Evolutionary conservation across 1,140 invertebrate genomes (phyloP).

Genomic region (Glossosoma conforme): DNA sequence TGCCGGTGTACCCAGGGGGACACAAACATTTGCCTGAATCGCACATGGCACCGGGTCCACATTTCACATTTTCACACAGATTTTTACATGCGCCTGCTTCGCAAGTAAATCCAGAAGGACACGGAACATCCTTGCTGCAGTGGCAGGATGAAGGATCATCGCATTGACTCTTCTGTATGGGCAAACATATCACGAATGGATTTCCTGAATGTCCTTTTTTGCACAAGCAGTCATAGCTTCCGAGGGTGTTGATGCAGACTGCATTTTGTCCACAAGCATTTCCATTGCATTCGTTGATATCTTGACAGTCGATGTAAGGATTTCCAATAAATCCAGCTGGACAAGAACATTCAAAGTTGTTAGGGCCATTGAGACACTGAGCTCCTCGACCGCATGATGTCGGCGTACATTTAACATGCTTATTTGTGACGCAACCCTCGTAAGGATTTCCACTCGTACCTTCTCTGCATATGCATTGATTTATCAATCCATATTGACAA

Average conservation of each 20-base stretch:
- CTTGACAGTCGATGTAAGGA: slow-evolving; percentile 78
- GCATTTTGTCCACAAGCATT: slow-evolving; percentile 82
- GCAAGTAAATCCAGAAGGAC: slow-evolving; percentile 71
- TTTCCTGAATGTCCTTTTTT: slow-evolving; percentile 76
- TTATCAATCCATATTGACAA: slow-evolving; percentile 74
- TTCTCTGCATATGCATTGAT: slow-evolving; percentile 77
- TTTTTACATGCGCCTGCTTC: slow-evolving; percentile 65
- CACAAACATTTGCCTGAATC: slow-evolving; percentile 75
- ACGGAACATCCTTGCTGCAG: slow-evolving; percentile 64
- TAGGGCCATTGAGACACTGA: slow-evolving; percentile 67
- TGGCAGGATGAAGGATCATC: slow-evolving; percentile 61
- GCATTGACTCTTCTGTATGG: slow-evolving; percentile 62
- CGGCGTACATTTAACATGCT: slow-evolving; percentile 66
- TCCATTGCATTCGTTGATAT: slow-evolving; percentile 78
- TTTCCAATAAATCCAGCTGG: slow-evolving; percentile 78
- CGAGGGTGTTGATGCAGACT: slow-evolving; percentile 81
- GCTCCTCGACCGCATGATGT: slow-evolving; percentile 73
- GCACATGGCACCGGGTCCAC: slow-evolving; percentile 77
- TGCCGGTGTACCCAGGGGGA: slow-evolving; percentile 70
- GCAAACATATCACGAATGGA: slow-evolving; percentile 74
- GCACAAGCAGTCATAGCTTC: slow-evolving; percentile 83
- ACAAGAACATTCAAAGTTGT: slow-evolving; percentile 75
- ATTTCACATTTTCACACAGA: slow-evolving; percentile 65
- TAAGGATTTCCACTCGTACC: slow-evolving; percentile 86
- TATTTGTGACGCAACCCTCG: slow-evolving; percentile 65